Base-by-base conservation (phyloP, 2,888 invertebrate species). In the Trichacis sp. region DNA sequence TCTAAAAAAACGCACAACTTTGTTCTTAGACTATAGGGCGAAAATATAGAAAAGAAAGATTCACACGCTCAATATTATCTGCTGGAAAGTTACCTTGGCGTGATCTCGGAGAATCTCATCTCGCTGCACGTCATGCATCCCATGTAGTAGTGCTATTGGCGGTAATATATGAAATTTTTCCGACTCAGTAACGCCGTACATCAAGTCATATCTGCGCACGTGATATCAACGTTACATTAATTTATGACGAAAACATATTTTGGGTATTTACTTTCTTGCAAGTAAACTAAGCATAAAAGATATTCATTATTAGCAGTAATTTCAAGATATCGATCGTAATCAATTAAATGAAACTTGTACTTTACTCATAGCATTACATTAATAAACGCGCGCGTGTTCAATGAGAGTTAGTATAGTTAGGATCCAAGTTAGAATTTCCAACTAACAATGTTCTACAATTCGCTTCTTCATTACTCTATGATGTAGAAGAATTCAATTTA, bases 171-270 rank as follows among this genome's bases (percentile, higher is more conserved):
- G 91, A 80, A 92, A 92, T 74, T 92, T 92, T 82, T 95, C 95
- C 70, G 91, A 85, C 84, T 94, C 93, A 14, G 94, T 93, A 54
- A 95, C 90, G 17, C 96, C 96, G 77, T 93, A 93, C 83, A 96
- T 87, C 70, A 96, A 86, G 83, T 96, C 95, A 83, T 93, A 95
- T 75, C 94, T 94, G 83, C 46, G 12, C 20, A 46, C 12, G 8
- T 46, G 19, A 18, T 19, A 45, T 45, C 19, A 43, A 18, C n/a
- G n/a, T 43, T n/a, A n/a, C n/a, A 33, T 33, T n/a, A 33, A n/a
- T 11, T 33, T 33, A 2, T n/a, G 33, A n/a, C 33, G 2, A 11
- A 11, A n/a, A 33, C n/a, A n/a, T n/a, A n/a, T n/a, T n/a, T n/a
- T n/a, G n/a, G n/a, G n/a, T n/a, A n/a, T n/a, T n/a, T n/a, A n/a